These are phyloP conservation scores for Kryptolebias marmoratus DNA, from an alignment of 2,113 vertebrate species.

Conservation along the genomic window DNA sequence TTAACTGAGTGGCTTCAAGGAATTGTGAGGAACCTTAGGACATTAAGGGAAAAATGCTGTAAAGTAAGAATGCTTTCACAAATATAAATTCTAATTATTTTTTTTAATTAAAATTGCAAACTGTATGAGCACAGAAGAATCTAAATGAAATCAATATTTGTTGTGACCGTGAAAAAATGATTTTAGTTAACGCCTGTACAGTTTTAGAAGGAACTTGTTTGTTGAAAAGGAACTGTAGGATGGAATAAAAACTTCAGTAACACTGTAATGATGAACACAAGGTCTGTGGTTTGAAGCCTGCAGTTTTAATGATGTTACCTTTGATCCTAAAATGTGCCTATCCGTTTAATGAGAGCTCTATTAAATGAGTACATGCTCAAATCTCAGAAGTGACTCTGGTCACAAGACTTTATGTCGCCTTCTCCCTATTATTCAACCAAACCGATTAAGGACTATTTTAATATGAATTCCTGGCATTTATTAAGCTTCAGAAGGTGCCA, in stretches of 20 bases:
- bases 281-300: neutral
- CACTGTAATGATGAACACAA: slow-evolving; percentile 14
- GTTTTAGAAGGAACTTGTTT: no score
- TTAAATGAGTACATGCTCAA: slow-evolving; percentile 15
- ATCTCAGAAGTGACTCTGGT: neutral
- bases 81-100: no score
- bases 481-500: neutral
- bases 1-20: no score
- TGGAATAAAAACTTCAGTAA: neutral
- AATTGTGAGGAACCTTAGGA: no score
- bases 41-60: no score
- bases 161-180: no score
- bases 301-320: slow-evolving; percentile 40
- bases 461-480: neutral
- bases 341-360: slow-evolving; percentile 30
- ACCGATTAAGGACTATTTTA: slow-evolving; percentile 8
- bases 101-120: no score
- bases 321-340: slow-evolving; percentile 29
- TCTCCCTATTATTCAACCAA: neutral
- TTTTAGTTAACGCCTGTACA: no score
- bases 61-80: no score
- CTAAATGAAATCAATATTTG: no score
- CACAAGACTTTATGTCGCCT: neutral
- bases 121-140: no score
- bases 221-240: neutral